These are phyloP conservation scores for Hemibagrus wyckioides DNA, from an alignment of 2,113 vertebrate species.

Conservation along the genomic window DNA sequence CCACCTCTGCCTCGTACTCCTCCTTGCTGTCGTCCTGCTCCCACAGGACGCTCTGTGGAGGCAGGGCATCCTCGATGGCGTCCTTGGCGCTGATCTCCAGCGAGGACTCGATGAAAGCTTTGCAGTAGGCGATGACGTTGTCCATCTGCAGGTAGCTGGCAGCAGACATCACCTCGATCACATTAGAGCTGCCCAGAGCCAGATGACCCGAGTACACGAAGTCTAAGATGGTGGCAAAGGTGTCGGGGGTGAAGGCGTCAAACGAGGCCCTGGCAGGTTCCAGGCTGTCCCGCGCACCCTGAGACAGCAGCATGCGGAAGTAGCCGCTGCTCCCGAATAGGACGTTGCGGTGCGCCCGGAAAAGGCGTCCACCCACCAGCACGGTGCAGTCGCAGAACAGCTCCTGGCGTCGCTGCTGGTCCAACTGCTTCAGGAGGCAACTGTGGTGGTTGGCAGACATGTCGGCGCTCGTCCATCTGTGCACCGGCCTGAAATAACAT, in stretches of 20 bases:
- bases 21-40: conserved; percentile 67
- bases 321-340: conserved; percentile 94
- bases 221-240: conserved; percentile 91
- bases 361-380: conserved; percentile 91
- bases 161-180: conserved; percentile 97
- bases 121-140: conserved; percentile 92
- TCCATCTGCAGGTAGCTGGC: conserved; percentile 99
- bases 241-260: conserved; percentile 90
- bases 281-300: conserved; percentile 77
- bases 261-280: conserved; percentile 86
- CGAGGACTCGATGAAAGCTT: conserved; percentile 95
- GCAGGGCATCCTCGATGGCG: conserved; percentile 70
- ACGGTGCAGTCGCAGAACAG: conserved; percentile 95
- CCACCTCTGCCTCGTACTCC: conserved; percentile 64
- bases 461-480: conserved; percentile 77
- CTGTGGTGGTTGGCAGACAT: conserved; percentile 90
- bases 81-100: conserved; percentile 83
- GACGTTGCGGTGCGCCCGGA: conserved; percentile 93
- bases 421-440: conserved; percentile 88
- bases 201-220: conserved; percentile 95
- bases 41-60: conserved; percentile 68
- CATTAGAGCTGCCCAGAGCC: conserved; percentile 88
- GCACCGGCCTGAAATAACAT: conserved; percentile 41
- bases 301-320: conserved; percentile 95
- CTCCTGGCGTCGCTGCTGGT: conserved; percentile 90